phyloP scores from a whole-genome alignment of 2,113 vertebrate genomes.

The Apteryx mantelli region DNA sequence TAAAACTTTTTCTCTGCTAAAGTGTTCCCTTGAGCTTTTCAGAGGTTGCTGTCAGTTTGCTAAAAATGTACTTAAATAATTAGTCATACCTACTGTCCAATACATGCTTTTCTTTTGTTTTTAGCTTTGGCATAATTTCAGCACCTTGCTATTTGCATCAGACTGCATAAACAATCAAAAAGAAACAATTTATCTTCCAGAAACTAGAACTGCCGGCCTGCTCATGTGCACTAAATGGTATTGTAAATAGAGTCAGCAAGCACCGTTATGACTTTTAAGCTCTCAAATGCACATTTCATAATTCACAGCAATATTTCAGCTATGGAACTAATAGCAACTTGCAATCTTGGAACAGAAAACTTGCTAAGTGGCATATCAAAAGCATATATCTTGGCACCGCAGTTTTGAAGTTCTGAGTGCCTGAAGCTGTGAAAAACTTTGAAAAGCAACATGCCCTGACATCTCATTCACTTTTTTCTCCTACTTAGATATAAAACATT shows the following conservation, averaged over 20 bases:
- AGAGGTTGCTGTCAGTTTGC: neutral
- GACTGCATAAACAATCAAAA: neutral
- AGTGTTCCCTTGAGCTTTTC: neutral
- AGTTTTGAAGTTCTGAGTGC: neutral
- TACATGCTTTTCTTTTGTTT: neutral
- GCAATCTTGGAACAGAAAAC: neutral
- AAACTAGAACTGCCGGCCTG: neutral
- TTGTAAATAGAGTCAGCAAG: neutral
- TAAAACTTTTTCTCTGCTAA: neutral
- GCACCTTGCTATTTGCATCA: neutral
- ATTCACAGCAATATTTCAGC: neutral
- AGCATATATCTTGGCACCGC: neutral
- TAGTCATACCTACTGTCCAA: neutral
- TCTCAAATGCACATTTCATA: neutral
- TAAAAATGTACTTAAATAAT: neutral
- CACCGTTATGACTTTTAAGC: neutral
- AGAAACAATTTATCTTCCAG: neutral
- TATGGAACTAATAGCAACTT: neutral
- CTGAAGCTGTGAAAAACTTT: neutral
- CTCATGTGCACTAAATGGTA: neutral
- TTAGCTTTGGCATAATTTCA: neutral
- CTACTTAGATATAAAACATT: neutral
- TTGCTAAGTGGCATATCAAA: neutral
- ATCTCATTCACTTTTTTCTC: neutral
- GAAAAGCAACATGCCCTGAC: neutral